Base-by-base conservation (phyloP, 2,888 invertebrate genomes). In the Eristalinus aeneus region DNA sequence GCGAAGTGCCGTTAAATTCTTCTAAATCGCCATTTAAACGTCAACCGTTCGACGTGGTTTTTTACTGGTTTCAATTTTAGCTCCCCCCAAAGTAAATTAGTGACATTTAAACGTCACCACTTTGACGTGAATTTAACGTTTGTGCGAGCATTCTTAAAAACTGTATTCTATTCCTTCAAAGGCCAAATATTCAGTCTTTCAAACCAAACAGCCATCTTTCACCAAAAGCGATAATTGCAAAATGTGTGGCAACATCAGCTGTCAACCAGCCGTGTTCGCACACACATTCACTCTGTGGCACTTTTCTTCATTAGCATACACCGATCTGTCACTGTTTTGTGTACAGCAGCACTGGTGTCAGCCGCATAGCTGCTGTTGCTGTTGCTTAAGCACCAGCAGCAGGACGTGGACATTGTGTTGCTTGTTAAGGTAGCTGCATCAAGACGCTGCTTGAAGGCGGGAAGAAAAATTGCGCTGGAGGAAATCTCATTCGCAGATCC, bases 251-350 rank as follows among this genome's bases (percentile, higher is more conserved):
- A 64, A 76, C 76, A 80, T 63, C 56, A 75, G 56, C 80, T 84
- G 71, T 65, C 71, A 84, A 65, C 61, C 61, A 71, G 54, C 27
- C 27, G 56, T 71, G 68, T 46, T n/a, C 16, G 16, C 56, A 22
- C 56, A 27, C 23, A 56, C 56, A 23, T 56, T 56, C 23, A 78
- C 63, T 71, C 69, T 76, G 76, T 85, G 80, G 63, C 72, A 80
- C 54, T 80, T 80, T 85, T 80, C 76, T 75, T 80, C 80, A 85
- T 85, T 85, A 85, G 80, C 76, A 85, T 85, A 80, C 72, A 63
- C 80, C 84, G 72, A 80, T 85, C 84, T 76, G 80, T 80, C 83
- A 84, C 83, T 74, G 69, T 73, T 73, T 64, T 79, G 23, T 22
- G 56, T 64, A 36, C 72, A 32, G 61, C 63, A 34, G 58, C n/a